Percentiles rank a stretch among this genome's conserved stretches.
Evolutionary conservation across 2,797 vertebrate species (phyloP).

Genomic region (Mormyrus proboscirostris): DNA sequence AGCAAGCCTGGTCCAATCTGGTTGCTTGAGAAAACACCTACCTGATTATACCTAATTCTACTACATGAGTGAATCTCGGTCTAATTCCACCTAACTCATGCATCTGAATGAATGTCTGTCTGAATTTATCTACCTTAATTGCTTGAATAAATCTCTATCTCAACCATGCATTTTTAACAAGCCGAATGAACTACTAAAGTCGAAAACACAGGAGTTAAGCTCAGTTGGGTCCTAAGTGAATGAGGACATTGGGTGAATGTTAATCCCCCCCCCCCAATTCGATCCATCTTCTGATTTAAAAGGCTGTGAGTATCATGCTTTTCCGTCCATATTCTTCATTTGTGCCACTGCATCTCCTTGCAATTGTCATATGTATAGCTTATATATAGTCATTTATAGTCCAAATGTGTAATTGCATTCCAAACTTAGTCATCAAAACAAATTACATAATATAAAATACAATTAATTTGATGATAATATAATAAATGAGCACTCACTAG

Average conservation of each 20-base stretch:
- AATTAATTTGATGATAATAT: conserved; percentile 1
- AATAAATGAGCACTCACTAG: not conserved
- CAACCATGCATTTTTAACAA: conserved; percentile 9
- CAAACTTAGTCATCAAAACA: not conserved
- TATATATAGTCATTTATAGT: not conserved
- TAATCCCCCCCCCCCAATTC: not conserved
- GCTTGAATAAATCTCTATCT: conserved; percentile 13
- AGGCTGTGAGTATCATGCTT: not conserved
- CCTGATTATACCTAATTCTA: not conserved
- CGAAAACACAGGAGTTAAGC: conserved; percentile 5
- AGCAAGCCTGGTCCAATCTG: not conserved
- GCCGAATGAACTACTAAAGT: not conserved
- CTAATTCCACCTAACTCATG: conserved; percentile 8
- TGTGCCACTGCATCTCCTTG: not conserved
- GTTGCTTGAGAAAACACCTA: conserved; percentile 1
- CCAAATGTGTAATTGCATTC: not conserved
- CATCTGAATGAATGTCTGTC: conserved; percentile 13
- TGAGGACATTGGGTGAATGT: not conserved
- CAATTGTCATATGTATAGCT: not conserved
- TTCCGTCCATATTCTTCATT: not conserved
- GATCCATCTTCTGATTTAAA: not conserved
- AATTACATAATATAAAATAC: not conserved
- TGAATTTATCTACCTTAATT: conserved; percentile 1
- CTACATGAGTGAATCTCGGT: not conserved
- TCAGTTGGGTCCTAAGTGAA: not conserved